Conservation (phyloP, 1,140 invertebrate species). For the Drosophila tropicalis region DNA sequence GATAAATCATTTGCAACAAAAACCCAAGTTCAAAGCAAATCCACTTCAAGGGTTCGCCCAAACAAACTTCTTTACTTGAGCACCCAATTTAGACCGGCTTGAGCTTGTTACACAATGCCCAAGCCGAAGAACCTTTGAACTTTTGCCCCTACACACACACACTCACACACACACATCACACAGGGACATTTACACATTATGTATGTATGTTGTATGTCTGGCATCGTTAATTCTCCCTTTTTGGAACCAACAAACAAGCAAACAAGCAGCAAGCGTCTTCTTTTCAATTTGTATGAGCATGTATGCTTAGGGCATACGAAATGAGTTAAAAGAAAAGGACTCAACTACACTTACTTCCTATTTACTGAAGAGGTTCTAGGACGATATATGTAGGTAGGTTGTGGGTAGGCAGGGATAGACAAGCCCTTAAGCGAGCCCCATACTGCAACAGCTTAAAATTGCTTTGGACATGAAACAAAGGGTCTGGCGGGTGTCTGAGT, state of each 20-base stretch:
- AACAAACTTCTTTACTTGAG: slow-evolving; percentile 48
- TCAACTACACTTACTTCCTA: slow-evolving; percentile 60
- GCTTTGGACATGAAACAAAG: slow-evolving; percentile 31
- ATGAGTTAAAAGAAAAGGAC: slow-evolving; percentile 52
- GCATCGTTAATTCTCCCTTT: slow-evolving; percentile 8
- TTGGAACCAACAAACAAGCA: not conserved
- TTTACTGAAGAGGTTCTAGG: slow-evolving; percentile 38
- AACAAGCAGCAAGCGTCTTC: slow-evolving; percentile 22
- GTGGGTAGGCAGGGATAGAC: too few species aligned
- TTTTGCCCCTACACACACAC: slow-evolving; percentile 33
- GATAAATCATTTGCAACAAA: slow-evolving; percentile 28
- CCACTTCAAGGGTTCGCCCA: slow-evolving; percentile 60
- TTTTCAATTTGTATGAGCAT: slow-evolving; percentile 58
- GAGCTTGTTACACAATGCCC: slow-evolving; percentile 69
- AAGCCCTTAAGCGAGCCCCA: not conserved
- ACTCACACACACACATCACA: not conserved
- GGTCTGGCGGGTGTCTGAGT: slow-evolving; percentile 47
- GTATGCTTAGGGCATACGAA: slow-evolving; percentile 57
- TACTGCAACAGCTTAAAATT: slow-evolving; percentile 31
- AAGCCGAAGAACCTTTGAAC: slow-evolving; percentile 68
- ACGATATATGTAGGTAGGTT: too few species aligned
- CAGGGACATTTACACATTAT: not conserved
- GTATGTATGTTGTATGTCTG: slow-evolving; percentile 20
- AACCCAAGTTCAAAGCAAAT: slow-evolving; percentile 66
- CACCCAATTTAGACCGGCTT: slow-evolving; percentile 60